A percentile compares a stretch with the other conserved stretches of the same genome.
These are phyloP conservation scores for Bovichtus diacanthus DNA, from an alignment of 2,797 vertebrate species.

Conservation along the genomic window DNA sequence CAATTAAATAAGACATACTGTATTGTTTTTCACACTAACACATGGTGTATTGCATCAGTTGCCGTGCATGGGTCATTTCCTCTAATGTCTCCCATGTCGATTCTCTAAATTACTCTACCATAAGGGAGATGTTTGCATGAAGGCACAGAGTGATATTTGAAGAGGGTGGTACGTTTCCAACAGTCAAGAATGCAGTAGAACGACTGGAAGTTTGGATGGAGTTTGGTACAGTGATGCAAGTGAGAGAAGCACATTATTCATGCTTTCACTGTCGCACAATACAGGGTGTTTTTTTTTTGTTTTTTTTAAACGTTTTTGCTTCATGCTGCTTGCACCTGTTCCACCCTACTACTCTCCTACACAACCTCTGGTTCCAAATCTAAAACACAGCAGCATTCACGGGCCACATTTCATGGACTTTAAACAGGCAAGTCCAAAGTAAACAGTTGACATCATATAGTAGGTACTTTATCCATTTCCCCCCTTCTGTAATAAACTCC, in stretches of 20 bases:
- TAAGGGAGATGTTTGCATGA: background rate
- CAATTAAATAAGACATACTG: background rate
- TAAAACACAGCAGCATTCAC: constrained; percentile 41
- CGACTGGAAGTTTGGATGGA: background rate
- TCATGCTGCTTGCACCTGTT: constrained; percentile 39
- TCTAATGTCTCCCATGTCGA: background rate
- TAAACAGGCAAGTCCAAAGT: constrained; percentile 51
- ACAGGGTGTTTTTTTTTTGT: background rate
- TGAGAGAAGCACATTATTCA: background rate
- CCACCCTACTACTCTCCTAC: constrained; percentile 16
- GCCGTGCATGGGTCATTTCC: background rate
- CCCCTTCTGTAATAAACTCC: constrained; percentile 33
- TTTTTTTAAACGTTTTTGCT: constrained; percentile 1
- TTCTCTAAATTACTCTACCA: background rate
- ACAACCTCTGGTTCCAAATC: constrained; percentile 53
- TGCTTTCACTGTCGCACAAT: constrained; percentile 14
- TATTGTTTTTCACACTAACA: background rate
- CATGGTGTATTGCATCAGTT: background rate
- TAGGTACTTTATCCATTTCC: constrained; percentile 43
- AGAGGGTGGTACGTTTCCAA: background rate
- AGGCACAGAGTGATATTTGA: background rate
- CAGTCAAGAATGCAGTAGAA: background rate
- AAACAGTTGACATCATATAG: constrained; percentile 46
- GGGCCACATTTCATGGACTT: constrained; percentile 56
- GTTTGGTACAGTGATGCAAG: background rate